Conservation (phyloP, 2,113 vertebrate genomes). For the Chaetura pelagica region DNA sequence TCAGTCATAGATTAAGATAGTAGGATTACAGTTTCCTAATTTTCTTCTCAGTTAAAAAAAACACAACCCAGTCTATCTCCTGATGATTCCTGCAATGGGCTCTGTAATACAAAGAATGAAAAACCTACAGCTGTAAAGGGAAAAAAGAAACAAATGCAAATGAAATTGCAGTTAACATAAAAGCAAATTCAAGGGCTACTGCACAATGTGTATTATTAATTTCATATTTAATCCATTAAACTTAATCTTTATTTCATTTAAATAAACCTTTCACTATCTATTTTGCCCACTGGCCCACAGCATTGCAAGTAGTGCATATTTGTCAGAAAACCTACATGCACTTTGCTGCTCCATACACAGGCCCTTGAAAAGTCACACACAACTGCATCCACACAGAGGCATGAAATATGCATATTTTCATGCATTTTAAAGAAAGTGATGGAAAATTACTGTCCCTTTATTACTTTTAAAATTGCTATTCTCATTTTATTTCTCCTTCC, state of each 20-base stretch:
- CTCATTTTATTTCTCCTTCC: not conserved
- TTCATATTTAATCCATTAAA: conserved; percentile 57
- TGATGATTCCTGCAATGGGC: not conserved
- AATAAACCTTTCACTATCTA: not conserved
- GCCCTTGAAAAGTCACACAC: not conserved
- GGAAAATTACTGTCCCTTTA: not conserved
- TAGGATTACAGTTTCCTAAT: not conserved
- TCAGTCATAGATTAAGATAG: not conserved
- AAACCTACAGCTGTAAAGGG: not conserved
- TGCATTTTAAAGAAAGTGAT: conserved; percentile 19
- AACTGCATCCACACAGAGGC: not conserved
- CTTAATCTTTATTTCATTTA: not conserved
- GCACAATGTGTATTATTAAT: conserved; percentile 34
- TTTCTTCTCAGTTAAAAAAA: not conserved
- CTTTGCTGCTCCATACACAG: not conserved
- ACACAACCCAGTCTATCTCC: not conserved
- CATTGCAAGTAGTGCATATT: not conserved
- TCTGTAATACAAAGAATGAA: not conserved
- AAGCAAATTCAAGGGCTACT: conserved; percentile 12
- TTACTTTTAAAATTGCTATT: conserved; percentile 14
- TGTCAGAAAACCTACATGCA: not conserved
- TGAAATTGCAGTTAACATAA: conserved; percentile 20
- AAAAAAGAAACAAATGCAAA: conserved; percentile 5
- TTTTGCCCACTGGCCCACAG: not conserved
- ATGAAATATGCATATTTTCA: conserved; percentile 49